Conservation (phyloP, 2,113 vertebrate genomes). For the Ictalurus punctatus region DNA sequence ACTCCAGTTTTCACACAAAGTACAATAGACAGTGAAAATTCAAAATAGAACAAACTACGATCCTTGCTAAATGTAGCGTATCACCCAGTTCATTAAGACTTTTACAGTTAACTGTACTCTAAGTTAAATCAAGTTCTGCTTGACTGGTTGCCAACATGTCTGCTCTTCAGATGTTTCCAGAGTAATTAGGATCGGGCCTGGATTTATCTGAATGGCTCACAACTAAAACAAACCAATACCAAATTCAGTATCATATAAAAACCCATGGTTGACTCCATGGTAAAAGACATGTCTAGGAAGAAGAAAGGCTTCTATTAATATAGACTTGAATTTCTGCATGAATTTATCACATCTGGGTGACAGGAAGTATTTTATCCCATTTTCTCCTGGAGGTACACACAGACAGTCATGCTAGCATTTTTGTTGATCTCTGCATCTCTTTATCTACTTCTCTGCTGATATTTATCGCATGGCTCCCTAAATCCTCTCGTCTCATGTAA, state of each 20-base stretch:
- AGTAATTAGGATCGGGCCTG: constrained; percentile 35
- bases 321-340: not conserved
- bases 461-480: constrained; percentile 9
- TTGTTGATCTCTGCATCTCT: not conserved
- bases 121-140: not conserved
- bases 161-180: constrained; percentile 7
- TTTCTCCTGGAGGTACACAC: not conserved
- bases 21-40: not conserved
- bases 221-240: constrained; percentile 19
- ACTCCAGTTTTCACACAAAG: not conserved
- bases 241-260: constrained; percentile 8
- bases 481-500: constrained; percentile 6
- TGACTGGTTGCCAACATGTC: constrained; percentile 1
- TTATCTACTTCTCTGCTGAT: not conserved
- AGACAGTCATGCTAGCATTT: constrained; percentile 12
- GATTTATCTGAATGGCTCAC: constrained; percentile 14
- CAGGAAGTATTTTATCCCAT: constrained; percentile 9
- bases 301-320: not conserved
- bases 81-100: constrained; percentile 17
- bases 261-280: not conserved
- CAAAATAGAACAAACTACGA: not conserved
- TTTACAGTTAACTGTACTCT: not conserved
- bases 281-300: not conserved
- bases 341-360: not conserved
- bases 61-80: not conserved